Percentiles rank a stretch among this genome's conserved stretches.
phyloP scores from a whole-genome alignment of 1,140 invertebrate species.

The Paracyclopina nana region DNA sequence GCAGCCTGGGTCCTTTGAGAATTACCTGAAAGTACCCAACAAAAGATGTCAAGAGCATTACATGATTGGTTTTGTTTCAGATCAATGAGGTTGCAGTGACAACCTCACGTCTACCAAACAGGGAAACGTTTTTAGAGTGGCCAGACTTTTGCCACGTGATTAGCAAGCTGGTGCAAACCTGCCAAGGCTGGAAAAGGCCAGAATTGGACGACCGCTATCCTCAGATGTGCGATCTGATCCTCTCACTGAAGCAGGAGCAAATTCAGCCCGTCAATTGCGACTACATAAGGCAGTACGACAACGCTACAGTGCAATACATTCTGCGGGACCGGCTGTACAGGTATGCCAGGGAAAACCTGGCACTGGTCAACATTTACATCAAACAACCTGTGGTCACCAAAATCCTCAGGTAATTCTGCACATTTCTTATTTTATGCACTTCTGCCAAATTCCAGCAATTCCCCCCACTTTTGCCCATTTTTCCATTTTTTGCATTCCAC shows the following conservation, averaged over 20 bases:
- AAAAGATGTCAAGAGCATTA: too few species aligned
- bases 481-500: too few species aligned
- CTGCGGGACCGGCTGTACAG: background rate
- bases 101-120: background rate
- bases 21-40: too few species aligned
- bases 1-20: too few species aligned
- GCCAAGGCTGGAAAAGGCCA: background rate
- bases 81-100: conserved; percentile 1
- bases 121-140: background rate
- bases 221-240: background rate
- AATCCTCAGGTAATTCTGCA: too few species aligned
- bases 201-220: background rate
- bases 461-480: too few species aligned
- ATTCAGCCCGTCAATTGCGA: background rate
- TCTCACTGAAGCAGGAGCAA: background rate
- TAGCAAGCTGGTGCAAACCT: background rate
- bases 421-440: too few species aligned
- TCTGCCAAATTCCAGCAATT: too few species aligned
- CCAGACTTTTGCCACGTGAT: background rate
- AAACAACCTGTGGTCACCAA: conserved; percentile 5
- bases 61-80: too few species aligned
- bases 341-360: background rate
- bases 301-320: background rate
- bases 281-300: background rate
- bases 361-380: conserved; percentile 3